Conservation (phyloP, 2,113 vertebrate species). For the Neotragus pygmaeus region DNA sequence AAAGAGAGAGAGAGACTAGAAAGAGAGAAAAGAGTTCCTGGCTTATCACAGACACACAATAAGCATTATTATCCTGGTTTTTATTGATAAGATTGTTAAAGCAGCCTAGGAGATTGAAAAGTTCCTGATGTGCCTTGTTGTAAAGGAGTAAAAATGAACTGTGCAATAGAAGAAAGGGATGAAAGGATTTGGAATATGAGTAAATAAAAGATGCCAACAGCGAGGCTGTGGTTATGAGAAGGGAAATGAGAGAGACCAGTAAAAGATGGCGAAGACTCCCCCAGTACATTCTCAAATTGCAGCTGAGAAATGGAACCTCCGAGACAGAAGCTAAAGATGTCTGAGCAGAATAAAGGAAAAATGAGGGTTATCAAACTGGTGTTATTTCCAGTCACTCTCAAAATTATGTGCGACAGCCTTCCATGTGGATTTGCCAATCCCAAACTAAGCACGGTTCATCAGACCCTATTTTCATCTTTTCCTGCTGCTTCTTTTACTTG, state of each 20-base stretch:
- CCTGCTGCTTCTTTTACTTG: conserved; percentile 19
- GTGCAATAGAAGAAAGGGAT: neutral
- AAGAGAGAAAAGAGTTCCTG: neutral
- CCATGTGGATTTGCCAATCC: neutral
- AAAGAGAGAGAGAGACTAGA: neutral
- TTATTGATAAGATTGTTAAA: neutral
- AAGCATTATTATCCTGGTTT: neutral
- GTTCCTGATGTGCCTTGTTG: neutral
- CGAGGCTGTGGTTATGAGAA: neutral
- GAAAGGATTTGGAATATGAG: neutral
- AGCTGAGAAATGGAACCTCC: neutral
- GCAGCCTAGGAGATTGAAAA: neutral
- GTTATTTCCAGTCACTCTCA: neutral
- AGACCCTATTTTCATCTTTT: neutral
- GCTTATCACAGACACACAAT: neutral
- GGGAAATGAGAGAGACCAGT: neutral
- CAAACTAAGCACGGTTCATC: neutral
- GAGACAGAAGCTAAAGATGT: neutral
- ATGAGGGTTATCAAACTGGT: neutral
- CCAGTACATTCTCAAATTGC: neutral
- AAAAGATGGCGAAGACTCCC: neutral
- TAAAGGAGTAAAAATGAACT: neutral
- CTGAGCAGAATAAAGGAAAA: neutral
- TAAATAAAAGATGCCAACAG: neutral
- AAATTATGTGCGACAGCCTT: neutral